Evolutionary conservation across 92 coral and sea anemone genomes (phyloP).

Genomic region (Porites lobata): DNA sequence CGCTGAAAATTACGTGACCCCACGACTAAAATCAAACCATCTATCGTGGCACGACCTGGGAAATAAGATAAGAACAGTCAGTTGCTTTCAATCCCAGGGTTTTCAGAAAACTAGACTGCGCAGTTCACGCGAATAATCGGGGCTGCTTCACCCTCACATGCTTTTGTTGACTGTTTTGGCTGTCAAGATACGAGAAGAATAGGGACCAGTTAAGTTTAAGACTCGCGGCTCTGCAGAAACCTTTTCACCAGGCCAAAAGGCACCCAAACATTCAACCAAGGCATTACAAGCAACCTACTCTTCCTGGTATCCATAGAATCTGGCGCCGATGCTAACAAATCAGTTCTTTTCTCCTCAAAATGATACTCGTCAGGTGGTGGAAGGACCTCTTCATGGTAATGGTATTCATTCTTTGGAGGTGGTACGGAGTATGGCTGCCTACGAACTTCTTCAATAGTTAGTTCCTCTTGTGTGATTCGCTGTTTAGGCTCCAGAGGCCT

Average conservation of each 20-base stretch:
- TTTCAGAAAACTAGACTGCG: no score
- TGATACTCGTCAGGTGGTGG: constrained; percentile 67
- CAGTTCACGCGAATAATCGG: no score
- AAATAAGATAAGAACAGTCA: no score
- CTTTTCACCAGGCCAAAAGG: background rate
- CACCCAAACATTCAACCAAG: background rate
- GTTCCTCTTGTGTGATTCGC: constrained; percentile 47
- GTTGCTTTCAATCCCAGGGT: no score
- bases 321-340: constrained; percentile 44
- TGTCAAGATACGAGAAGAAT: no score
- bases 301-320: constrained; percentile 38
- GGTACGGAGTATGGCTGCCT: constrained; percentile 39
- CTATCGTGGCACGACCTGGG: no score
- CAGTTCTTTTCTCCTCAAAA: constrained; percentile 76
- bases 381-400: constrained; percentile 38
- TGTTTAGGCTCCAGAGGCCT: constrained; percentile 62
- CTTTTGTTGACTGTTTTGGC: no score
- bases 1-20: no score
- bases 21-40: no score
- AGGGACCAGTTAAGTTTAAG: no score
- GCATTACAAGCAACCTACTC: constrained; percentile 10
- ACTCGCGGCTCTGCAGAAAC: no score
- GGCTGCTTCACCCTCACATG: no score
- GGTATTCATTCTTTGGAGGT: constrained; percentile 47
- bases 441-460: constrained; percentile 46